These are phyloP conservation scores for Psilanteris sp. DNA, from an alignment of 1,140 invertebrate species.

Conservation along the genomic window DNA sequence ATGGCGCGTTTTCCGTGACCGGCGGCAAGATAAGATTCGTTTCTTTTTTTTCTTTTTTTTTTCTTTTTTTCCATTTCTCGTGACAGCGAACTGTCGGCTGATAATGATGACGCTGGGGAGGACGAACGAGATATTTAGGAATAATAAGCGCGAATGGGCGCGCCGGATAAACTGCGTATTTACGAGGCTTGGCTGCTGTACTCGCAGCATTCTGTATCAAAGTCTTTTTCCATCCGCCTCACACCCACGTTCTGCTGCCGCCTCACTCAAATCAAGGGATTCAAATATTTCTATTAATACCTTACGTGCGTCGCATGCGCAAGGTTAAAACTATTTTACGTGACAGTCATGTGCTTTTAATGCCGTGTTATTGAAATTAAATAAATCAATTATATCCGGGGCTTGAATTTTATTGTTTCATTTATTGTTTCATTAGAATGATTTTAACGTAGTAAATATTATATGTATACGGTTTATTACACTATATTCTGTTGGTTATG, in stretches of 20 bases:
- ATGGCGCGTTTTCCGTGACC: slow-evolving; percentile 39
- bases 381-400: too few relatives aligned
- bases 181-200: slow-evolving; percentile 69
- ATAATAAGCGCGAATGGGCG: slow-evolving; percentile 79
- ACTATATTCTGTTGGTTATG: too few relatives aligned
- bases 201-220: slow-evolving; percentile 40
- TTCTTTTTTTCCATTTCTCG: slow-evolving; percentile 76
- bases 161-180: slow-evolving; percentile 79
- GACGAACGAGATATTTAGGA: slow-evolving; percentile 78
- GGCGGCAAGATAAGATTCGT: slow-evolving; percentile 66
- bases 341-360: too few relatives aligned
- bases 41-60: slow-evolving; percentile 13
- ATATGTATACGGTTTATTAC: too few relatives aligned
- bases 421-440: too few relatives aligned
- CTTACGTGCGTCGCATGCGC: slow-evolving; percentile 6
- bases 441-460: too few relatives aligned
- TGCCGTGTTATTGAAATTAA: too few relatives aligned
- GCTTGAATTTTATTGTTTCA: too few relatives aligned
- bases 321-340: slow-evolving; percentile 32
- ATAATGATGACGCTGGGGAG: slow-evolving; percentile 61
- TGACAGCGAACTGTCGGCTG: slow-evolving; percentile 62
- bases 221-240: slow-evolving; percentile 45
- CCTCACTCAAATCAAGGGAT: slow-evolving; percentile 49
- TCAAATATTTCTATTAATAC: slow-evolving; percentile 36
- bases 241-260: slow-evolving; percentile 24